Percentiles rank a stretch among this genome's conserved stretches.
Conservation (phyloP, 2,888 invertebrate genomes). For the Tenthredo mesomela region DNA sequence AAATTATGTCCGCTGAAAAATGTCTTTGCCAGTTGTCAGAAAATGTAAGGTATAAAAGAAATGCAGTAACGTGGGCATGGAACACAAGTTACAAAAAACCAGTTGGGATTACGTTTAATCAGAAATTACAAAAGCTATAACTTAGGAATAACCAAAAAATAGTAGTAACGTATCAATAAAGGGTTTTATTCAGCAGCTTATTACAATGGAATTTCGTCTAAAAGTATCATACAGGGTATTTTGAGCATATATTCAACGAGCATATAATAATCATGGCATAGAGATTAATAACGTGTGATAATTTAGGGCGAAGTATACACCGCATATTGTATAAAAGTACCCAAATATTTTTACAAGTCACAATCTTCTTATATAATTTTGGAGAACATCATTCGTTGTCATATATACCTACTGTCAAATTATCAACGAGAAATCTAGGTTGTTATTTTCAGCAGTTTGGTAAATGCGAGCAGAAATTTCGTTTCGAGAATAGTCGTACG, state of each 20-base stretch:
- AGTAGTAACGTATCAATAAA: neutral
- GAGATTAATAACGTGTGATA: neutral
- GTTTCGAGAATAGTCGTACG: neutral
- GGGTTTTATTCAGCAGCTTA: neutral
- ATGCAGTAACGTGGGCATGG: too few relatives aligned
- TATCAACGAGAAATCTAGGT: slow-evolving; percentile 6
- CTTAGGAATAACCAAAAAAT: neutral
- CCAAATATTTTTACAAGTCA: too few relatives aligned
- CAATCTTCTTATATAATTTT: neutral
- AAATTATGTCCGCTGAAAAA: too few relatives aligned
- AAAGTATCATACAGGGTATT: neutral
- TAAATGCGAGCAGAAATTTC: neutral
- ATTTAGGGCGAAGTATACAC: neutral
- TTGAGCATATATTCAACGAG: neutral
- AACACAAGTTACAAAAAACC: neutral
- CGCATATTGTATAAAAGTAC: neutral
- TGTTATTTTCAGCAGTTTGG: neutral
- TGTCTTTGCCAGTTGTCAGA: too few relatives aligned
- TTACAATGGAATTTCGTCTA: neutral
- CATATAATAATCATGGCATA: neutral
- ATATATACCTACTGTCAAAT: neutral
- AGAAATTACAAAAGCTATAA: neutral
- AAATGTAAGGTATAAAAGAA: too few relatives aligned
- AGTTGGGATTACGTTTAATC: too few relatives aligned
- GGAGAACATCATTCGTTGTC: neutral